A percentile compares a stretch with the other conserved stretches of the same genome.
Conservation (phyloP, 2,797 vertebrate species). For the Perodicticus potto region DNA sequence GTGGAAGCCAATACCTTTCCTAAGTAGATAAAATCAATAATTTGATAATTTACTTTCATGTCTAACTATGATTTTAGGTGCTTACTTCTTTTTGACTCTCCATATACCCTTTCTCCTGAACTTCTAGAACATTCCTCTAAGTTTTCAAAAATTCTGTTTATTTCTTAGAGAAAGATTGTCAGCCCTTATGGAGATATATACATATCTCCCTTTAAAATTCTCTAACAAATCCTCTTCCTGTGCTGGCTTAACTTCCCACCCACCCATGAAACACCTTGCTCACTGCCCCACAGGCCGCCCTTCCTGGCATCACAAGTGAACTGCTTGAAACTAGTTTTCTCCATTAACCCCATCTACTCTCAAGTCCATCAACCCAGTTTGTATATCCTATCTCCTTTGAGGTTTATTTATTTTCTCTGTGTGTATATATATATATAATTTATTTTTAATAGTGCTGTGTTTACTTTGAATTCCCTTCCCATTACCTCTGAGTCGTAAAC, state of each 20-base stretch:
- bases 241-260: not conserved
- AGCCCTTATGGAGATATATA: not conserved
- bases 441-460: constrained; percentile 72
- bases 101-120: not conserved
- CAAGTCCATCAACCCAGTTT: not conserved
- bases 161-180: not conserved
- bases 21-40: constrained; percentile 49
- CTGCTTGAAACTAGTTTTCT: constrained; percentile 38
- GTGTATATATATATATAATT: constrained; percentile 37
- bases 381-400: constrained; percentile 52
- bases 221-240: not conserved
- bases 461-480: constrained; percentile 67
- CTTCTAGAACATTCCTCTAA: constrained; percentile 35
- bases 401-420: constrained; percentile 60
- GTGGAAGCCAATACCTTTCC: constrained; percentile 42
- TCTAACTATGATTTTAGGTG: not conserved
- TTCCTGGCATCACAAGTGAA: not conserved
- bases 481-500: constrained; percentile 64
- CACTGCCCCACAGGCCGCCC: not conserved
- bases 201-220: not conserved
- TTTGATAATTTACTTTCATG: not conserved
- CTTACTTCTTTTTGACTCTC: constrained; percentile 16
- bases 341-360: constrained; percentile 31
- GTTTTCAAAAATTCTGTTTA: not conserved
- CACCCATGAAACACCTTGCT: constrained; percentile 33